Evolutionary conservation across 2,888 invertebrate genomes (phyloP), one percentile per base, ranked within the genome.

Genomic region (Steinernema scapterisci): DNA sequence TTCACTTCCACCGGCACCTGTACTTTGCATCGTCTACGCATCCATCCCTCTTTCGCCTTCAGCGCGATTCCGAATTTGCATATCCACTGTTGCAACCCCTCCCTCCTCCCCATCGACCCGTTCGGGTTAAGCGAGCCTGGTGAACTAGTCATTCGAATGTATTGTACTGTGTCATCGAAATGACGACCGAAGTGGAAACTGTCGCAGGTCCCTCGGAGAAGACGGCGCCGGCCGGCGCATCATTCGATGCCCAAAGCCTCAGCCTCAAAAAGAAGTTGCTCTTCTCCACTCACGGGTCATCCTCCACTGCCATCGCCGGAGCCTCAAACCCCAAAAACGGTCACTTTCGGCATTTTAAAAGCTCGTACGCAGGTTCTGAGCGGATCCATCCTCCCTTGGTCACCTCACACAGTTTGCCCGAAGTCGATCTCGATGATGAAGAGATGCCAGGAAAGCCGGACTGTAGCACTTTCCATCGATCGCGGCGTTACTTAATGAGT

Each of bases 371-470:
- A n/a, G 63, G 31, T 16, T 23, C 23, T 13, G 63, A 16, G 31
- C 21, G 25, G n/a, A 13, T 25, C 19, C 63, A 31, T n/a, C 63
- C 63, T 27, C 63, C 63, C 11, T 31, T 63, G 63, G 63, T 63
- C 63, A 63, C 38, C 19, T 63, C 63, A 9, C 63, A 27, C 16
- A 63, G 63, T 25, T 25, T 63, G 27, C 63, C 63, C 63, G 63
- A 63, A n/a, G 38, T 19, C 16, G 63, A 63, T 16, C 16, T 27
- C 31, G 63, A 63, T 31, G 31, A 31, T 3, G 63, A 31, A 2
- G 63, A 63, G 27, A 63, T 63, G 63, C 63, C 63, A 7, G 63
- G 63, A 6, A 63, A 63, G 16, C 63, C 63, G 63, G 63, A 63
- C 63, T 63, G 63, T 27, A 63, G 7, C 16, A 63, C 63, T 11